phyloP scores from a whole-genome alignment of 2,113 vertebrate species.

The Lagopus leucura region DNA sequence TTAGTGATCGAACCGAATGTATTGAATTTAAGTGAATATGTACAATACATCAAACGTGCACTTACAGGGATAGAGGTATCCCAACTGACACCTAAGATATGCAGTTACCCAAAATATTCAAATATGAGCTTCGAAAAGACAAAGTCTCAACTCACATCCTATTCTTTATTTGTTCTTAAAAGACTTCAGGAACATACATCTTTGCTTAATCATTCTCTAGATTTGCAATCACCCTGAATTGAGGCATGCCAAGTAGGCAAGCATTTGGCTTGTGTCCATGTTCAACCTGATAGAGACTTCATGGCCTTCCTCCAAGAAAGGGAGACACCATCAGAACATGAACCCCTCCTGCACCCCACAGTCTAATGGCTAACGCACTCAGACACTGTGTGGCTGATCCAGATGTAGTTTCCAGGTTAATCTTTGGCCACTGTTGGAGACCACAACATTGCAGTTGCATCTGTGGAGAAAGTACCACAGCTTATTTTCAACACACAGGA shows the following conservation, averaged over 20 bases:
- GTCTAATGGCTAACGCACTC: not conserved
- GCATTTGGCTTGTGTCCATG: not conserved
- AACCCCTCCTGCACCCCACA: not conserved
- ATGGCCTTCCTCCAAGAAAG: not conserved
- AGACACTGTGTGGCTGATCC: not conserved
- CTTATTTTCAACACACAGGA: not conserved
- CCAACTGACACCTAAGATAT: not conserved
- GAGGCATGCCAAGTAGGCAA: not conserved
- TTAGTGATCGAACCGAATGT: not conserved
- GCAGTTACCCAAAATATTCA: not conserved
- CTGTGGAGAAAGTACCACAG: not conserved
- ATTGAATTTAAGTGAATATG: not conserved
- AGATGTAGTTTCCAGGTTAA: not conserved
- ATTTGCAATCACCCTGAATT: not conserved
- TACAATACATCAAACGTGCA: not conserved
- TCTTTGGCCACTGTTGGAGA: not conserved
- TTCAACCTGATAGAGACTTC: not conserved
- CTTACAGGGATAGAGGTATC: not conserved
- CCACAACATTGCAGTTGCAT: not conserved
- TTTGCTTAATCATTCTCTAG: not conserved
- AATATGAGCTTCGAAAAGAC: not conserved
- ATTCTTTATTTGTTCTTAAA: not conserved
- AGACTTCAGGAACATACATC: rapidly evolving
- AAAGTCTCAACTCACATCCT: not conserved
- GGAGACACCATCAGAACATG: not conserved